These are phyloP conservation scores for Megalurothrips usitatus DNA, from an alignment of 2,888 invertebrate genomes.

Conservation along the genomic window DNA sequence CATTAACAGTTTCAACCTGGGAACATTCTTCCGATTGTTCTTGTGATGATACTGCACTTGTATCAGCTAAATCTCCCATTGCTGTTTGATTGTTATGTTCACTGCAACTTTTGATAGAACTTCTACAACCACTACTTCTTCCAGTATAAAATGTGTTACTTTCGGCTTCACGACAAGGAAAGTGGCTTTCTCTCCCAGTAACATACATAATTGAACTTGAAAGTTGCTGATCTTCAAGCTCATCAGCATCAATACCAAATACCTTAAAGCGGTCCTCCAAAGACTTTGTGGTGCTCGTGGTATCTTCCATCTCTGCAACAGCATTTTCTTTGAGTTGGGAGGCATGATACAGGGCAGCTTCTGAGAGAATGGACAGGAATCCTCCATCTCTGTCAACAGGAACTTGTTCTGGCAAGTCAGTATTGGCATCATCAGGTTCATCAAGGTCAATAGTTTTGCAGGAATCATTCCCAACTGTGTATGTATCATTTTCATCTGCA, in stretches of 20 bases:
- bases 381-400: neutral
- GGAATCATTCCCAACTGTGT: neutral
- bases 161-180: neutral
- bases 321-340: neutral
- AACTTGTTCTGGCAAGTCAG: neutral
- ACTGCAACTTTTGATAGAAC: neutral
- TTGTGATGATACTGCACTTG: neutral
- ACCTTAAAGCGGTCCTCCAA: neutral
- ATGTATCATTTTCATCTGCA: neutral
- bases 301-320: neutral
- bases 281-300: neutral
- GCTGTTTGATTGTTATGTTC: neutral
- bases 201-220: slow-evolving; percentile 7
- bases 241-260: neutral
- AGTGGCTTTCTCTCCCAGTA: neutral
- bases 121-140: neutral
- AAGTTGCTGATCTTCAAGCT: slow-evolving; percentile 1
- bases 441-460: neutral
- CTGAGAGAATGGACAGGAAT: neutral
- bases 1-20: neutral
- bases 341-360: slow-evolving; percentile 16
- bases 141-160: neutral
- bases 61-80: neutral
- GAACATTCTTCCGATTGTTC: neutral
- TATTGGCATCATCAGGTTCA: neutral